Percentiles rank a stretch among this genome's conserved stretches.
These are phyloP conservation scores for Caenorhabditis uteleia DNA, from an alignment of 2,888 invertebrate genomes.

Conservation along the genomic window DNA sequence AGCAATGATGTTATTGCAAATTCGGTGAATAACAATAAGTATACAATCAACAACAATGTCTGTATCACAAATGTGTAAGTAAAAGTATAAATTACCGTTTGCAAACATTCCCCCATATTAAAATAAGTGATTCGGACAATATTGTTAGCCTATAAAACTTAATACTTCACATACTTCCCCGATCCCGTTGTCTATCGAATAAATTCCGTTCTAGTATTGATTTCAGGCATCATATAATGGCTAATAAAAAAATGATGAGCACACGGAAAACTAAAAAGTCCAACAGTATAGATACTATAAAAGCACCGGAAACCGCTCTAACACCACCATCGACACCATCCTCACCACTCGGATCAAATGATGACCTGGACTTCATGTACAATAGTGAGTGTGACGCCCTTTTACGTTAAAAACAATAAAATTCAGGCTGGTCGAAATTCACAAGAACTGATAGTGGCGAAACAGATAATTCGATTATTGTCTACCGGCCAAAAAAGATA, in stretches of 20 bases:
- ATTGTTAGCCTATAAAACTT: no score
- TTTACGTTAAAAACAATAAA: no score
- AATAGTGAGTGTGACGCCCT: slow-evolving; percentile 1
- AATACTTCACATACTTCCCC: no score
- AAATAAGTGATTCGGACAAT: no score
- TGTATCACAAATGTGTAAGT: slow-evolving; percentile 5
- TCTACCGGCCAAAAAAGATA: slow-evolving; percentile 1
- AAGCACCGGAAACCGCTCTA: slow-evolving; percentile 2
- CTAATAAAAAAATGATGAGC: slow-evolving; percentile 1
- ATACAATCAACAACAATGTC: no score
- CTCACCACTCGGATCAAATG: slow-evolving; percentile 1
- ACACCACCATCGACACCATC: slow-evolving; percentile 9
- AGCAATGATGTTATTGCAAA: no score
- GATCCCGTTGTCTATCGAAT: no score
- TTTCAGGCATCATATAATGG: slow-evolving; percentile 6
- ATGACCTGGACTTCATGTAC: not conserved
- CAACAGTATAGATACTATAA: not conserved
- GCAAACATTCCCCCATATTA: no score
- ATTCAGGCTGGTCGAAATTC: slow-evolving; percentile 8
- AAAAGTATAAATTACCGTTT: no score
- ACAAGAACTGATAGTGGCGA: slow-evolving; percentile 3
- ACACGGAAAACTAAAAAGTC: not conserved
- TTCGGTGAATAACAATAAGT: no score
- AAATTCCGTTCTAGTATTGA: not conserved
- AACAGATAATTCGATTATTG: slow-evolving; percentile 4